Conservation (phyloP, 2,113 vertebrate genomes). For the Puffinus mauretanicus region DNA sequence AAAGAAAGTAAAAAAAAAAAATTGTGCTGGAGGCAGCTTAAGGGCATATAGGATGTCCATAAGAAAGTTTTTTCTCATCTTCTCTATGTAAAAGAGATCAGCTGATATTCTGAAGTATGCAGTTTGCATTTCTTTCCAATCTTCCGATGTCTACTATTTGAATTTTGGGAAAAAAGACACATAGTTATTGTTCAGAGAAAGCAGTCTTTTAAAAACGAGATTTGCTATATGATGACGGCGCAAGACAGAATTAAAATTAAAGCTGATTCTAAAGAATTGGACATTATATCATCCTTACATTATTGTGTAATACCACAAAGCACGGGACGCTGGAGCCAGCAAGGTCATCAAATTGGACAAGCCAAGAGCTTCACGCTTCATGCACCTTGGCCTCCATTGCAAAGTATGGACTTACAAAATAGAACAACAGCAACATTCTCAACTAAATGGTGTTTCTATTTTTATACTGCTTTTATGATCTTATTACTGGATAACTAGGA, state of each 20-base stretch:
- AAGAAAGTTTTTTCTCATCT: background rate
- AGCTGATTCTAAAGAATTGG: background rate
- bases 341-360: background rate
- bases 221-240: background rate
- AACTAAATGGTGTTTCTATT: background rate
- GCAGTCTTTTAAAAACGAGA: background rate
- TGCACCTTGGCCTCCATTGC: background rate
- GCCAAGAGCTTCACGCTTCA: background rate
- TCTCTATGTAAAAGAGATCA: background rate
- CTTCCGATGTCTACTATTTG: background rate
- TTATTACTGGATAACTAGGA: background rate
- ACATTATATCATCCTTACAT: background rate
- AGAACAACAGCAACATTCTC: background rate
- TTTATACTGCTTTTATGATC: background rate
- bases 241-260: background rate
- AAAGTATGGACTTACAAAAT: background rate
- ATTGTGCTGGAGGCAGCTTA: background rate
- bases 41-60: rapidly evolving
- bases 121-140: background rate
- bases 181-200: background rate
- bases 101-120: background rate
- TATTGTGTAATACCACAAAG: background rate
- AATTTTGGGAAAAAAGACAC: background rate
- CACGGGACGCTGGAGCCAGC: background rate
- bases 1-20: background rate